phyloP scores from a whole-genome alignment of 2,888 invertebrate genomes.

The Drosophila nigritarsus region DNA sequence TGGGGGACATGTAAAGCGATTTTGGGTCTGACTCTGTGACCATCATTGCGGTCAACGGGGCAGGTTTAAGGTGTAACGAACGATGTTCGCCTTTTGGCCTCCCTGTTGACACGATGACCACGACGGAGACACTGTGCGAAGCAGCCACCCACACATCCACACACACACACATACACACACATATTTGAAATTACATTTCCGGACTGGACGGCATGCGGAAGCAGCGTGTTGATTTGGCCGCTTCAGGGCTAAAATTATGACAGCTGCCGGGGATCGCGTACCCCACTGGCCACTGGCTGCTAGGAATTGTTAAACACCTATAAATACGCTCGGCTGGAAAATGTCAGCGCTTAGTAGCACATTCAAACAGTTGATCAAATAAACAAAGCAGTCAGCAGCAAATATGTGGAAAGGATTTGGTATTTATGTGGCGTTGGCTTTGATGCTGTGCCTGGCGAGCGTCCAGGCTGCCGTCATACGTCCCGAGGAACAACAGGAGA shows the following conservation, averaged over 20 bases:
- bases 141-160: slow-evolving; percentile 29
- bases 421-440: slow-evolving; percentile 25
- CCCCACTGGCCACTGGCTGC: slow-evolving; percentile 3
- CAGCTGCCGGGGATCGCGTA: slow-evolving; percentile 50
- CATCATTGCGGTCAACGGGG: slow-evolving; percentile 76
- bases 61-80: slow-evolving; percentile 74
- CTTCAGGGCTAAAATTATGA: slow-evolving; percentile 75
- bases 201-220: slow-evolving; percentile 69
- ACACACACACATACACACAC: slow-evolving; percentile 7
- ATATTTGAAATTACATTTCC: slow-evolving; percentile 72
- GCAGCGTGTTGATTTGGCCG: slow-evolving; percentile 63
- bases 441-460: slow-evolving; percentile 40
- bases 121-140: slow-evolving; percentile 45
- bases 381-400: slow-evolving; percentile 29
- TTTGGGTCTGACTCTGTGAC: slow-evolving; percentile 73
- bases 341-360: slow-evolving; percentile 56
- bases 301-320: slow-evolving; percentile 28
- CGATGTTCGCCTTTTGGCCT: slow-evolving; percentile 71
- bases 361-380: slow-evolving; percentile 42
- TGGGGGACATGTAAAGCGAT: slow-evolving; percentile 52
- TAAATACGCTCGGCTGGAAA: slow-evolving; percentile 46
- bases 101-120: slow-evolving; percentile 65
- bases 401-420: slow-evolving; percentile 62
- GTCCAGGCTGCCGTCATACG: slow-evolving; percentile 58
- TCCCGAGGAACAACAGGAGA: slow-evolving; percentile 34